These are phyloP conservation scores for Drosophila albomicans DNA, from an alignment of 1,140 invertebrate species.

Conservation along the genomic window DNA sequence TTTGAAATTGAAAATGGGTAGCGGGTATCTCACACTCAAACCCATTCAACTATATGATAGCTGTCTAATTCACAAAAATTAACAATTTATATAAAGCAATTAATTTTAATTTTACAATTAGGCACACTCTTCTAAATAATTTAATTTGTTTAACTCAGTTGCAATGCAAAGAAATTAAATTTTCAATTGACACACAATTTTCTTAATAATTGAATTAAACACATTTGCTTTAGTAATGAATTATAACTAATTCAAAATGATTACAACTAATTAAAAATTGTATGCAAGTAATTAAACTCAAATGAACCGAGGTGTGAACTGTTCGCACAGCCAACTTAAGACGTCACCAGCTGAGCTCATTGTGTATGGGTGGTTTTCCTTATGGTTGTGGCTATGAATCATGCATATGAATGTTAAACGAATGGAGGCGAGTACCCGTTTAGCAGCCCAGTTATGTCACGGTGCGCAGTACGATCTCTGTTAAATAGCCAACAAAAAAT, in stretches of 20 bases:
- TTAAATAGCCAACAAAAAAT: constrained; percentile 24
- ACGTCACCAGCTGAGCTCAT: constrained; percentile 39
- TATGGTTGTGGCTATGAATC: constrained; percentile 40
- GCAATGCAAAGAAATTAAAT: not conserved
- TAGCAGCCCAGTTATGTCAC: constrained; percentile 44
- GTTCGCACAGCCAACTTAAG: not conserved
- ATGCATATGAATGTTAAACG: constrained; percentile 1
- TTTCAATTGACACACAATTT: not conserved
- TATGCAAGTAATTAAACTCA: not conserved
- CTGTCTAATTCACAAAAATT: too few relatives aligned
- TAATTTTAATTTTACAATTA: too few relatives aligned
- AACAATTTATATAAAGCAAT: too few relatives aligned
- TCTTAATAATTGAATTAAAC: not conserved
- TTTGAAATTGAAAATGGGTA: too few relatives aligned
- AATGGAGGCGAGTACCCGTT: constrained; percentile 1
- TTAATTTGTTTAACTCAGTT: too few relatives aligned
- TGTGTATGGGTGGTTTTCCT: constrained; percentile 32
- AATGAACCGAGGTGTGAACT: constrained; percentile 1
- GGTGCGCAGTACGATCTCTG: constrained; percentile 12
- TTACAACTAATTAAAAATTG: not conserved
- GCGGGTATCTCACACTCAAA: too few relatives aligned
- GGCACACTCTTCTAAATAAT: too few relatives aligned
- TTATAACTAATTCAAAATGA: not conserved
- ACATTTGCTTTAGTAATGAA: not conserved
- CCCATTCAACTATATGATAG: too few relatives aligned